Evolutionary conservation across 2,888 invertebrate genomes (phyloP).

Genomic region (Pseudococcus longispinus): DNA sequence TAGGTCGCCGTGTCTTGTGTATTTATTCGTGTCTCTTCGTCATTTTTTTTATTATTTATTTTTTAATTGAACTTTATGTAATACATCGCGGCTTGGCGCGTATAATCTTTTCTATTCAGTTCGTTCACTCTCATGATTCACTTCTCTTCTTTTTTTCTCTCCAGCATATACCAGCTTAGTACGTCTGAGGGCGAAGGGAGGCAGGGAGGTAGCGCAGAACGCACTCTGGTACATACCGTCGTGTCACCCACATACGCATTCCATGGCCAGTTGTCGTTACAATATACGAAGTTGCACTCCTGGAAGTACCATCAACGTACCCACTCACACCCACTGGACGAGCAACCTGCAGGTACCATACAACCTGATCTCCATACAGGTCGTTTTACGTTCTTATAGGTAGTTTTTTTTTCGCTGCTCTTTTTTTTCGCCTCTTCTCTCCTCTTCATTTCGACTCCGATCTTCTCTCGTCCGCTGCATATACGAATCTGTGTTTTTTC

Average conservation of each 20-base stretch:
- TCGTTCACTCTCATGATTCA: slow-evolving; percentile 54
- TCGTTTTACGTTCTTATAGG: slow-evolving; percentile 47
- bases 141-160: not conserved
- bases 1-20: not conserved
- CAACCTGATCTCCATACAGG: slow-evolving; percentile 56
- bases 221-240: slow-evolving; percentile 46
- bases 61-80: slow-evolving; percentile 54
- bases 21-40: not conserved
- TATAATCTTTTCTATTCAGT: slow-evolving; percentile 43
- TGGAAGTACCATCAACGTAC: slow-evolving; percentile 54
- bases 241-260: slow-evolving; percentile 56
- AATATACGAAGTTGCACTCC: slow-evolving; percentile 55
- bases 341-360: slow-evolving; percentile 54
- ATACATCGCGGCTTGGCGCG: slow-evolving; percentile 25
- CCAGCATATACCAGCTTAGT: not conserved
- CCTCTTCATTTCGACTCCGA: not conserved
- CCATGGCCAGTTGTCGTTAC: slow-evolving; percentile 54
- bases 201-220: not conserved
- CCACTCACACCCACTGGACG: slow-evolving; percentile 52
- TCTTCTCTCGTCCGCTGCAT: not conserved
- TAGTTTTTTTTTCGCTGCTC: slow-evolving; percentile 34
- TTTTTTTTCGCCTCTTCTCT: not conserved
- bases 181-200: not conserved
- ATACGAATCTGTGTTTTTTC: slow-evolving; percentile 10
- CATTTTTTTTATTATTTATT: not conserved